A percentile compares a stretch with the other conserved stretches of the same genome.
These are phyloP conservation scores for Napeogenes sylphis DNA, from an alignment of 2,888 invertebrate genomes.

Conservation along the genomic window DNA sequence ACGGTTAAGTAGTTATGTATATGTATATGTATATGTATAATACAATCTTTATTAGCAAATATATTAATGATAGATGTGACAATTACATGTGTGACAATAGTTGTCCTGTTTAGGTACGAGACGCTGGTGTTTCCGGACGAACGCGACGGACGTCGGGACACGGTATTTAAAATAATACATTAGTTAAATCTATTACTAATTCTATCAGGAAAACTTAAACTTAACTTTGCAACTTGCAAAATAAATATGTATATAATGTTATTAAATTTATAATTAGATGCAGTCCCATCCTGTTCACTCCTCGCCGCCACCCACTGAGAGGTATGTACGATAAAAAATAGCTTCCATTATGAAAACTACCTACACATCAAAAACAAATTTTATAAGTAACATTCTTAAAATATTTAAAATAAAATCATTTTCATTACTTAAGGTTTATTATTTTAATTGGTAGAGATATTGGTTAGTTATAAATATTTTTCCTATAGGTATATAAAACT, in stretches of 20 bases:
- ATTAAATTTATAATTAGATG: not conserved
- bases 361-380: too few species aligned
- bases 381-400: too few species aligned
- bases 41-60: too few species aligned
- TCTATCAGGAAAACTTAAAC: not conserved
- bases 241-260: not conserved
- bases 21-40: too few species aligned
- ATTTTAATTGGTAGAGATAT: too few species aligned
- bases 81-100: not conserved
- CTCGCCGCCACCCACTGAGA: not conserved
- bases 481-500: too few species aligned
- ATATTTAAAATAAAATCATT: too few species aligned
- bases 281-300: slow-evolving; percentile 6
- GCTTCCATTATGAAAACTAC: not conserved
- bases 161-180: not conserved
- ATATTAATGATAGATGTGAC: not conserved
- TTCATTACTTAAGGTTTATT: too few species aligned
- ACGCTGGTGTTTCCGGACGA: slow-evolving; percentile 56
- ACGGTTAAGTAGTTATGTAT: too few species aligned
- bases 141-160: not conserved
- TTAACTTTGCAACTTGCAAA: not conserved
- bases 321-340: not conserved
- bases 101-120: slow-evolving; percentile 47
- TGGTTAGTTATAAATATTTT: too few species aligned
- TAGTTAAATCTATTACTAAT: not conserved